phyloP scores from a whole-genome alignment of 2,113 vertebrate species.

The Odobenus rosmarus region DNA sequence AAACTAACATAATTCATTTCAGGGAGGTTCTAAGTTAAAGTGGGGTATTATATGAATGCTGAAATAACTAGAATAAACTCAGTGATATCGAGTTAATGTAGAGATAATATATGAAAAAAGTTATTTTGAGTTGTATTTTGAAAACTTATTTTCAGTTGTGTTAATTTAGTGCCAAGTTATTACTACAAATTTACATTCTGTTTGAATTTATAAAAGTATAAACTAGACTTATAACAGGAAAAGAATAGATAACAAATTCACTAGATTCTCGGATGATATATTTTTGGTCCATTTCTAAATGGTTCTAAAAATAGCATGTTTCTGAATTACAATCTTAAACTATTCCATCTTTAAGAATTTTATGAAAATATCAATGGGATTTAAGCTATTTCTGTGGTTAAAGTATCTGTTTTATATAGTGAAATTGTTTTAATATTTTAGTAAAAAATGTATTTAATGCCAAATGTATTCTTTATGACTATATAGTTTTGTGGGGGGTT shows the following conservation, averaged over 20 bases:
- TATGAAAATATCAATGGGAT: neutral
- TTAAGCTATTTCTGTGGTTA: neutral
- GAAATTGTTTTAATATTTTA: neutral
- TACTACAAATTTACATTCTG: conserved; percentile 1
- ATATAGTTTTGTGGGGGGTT: neutral
- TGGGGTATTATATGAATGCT: neutral
- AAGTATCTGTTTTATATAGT: neutral
- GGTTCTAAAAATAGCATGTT: neutral
- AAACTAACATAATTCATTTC: conserved; percentile 19
- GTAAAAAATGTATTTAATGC: neutral
- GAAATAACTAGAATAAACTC: neutral
- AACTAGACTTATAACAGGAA: neutral
- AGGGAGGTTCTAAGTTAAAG: neutral
- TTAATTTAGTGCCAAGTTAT: neutral
- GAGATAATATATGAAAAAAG: neutral
- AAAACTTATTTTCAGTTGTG: neutral
- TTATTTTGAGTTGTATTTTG: neutral
- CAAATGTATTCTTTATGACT: neutral
- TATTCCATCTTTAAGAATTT: neutral
- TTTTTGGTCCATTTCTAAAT: neutral
- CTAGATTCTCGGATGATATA: neutral
- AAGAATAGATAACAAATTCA: neutral
- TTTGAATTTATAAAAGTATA: neutral
- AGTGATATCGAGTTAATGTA: neutral
- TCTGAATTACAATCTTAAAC: neutral